Conservation (phyloP, 2,888 invertebrate genomes). For the Sepiola atlantica region DNA sequence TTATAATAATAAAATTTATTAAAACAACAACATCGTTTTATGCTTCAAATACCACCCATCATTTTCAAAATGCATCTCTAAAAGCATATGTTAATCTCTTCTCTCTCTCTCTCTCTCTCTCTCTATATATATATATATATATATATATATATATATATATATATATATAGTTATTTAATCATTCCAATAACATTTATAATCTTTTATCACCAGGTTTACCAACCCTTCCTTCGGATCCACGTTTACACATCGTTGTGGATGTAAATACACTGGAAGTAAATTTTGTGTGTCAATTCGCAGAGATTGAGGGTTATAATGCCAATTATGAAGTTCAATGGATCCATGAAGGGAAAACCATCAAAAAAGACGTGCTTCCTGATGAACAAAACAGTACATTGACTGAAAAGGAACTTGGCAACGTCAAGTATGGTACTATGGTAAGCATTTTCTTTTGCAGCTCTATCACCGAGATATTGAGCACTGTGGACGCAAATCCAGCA, state of each 20-base stretch:
- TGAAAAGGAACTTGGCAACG: constrained; percentile 46
- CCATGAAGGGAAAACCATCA: constrained; percentile 38
- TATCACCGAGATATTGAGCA: too few species aligned
- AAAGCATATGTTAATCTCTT: too few species aligned
- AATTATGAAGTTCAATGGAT: constrained; percentile 49
- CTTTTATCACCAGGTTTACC: constrained; percentile 49
- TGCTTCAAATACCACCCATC: too few species aligned
- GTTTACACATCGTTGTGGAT: not conserved
- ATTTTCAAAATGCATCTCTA: too few species aligned
- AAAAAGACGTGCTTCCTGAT: constrained; percentile 42
- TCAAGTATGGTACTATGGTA: constrained; percentile 50
- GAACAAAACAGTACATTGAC: constrained; percentile 38
- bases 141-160: not conserved
- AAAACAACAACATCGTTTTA: too few species aligned
- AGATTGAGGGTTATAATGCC: not conserved
- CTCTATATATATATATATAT: too few species aligned
- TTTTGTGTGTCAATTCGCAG: not conserved
- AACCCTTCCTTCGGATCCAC: constrained; percentile 48
- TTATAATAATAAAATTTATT: too few species aligned
- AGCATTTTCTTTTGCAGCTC: not conserved
- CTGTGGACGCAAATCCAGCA: too few species aligned
- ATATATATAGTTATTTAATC: not conserved
- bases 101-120: too few species aligned
- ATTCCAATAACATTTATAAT: not conserved
- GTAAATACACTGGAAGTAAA: not conserved